Evolutionary conservation across 2,888 invertebrate species (phyloP), one percentile per base, ranked within the genome.

Genomic region (Rhynchonema sp.): DNA sequence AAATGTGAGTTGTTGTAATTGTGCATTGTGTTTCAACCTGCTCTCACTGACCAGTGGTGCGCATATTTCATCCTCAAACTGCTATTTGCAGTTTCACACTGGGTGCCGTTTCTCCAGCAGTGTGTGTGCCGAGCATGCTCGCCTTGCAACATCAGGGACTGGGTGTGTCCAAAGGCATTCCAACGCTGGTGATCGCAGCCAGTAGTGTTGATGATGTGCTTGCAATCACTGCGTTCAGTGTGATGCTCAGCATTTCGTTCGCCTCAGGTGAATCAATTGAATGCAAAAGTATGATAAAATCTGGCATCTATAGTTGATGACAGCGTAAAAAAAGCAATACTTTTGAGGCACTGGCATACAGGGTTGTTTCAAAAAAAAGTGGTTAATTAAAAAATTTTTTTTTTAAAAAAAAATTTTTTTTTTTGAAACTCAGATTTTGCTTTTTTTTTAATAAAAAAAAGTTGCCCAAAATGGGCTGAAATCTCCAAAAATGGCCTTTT

Each of bases 61-160:
- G 20, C 9, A 38, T 38, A 23, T 22, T 22, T 22, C 52, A 23
- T 9, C 23, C 13, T 52, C 9, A 6, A 23, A 6, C 23, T 17
- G 20, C 13, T 17, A 9, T 20, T 13, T n/a, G 17, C 56, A 82
- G 82, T 17, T 82, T 85, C 46, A 82, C 88, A 62, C 77, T 90
- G 62, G 87, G 89, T 0, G 94, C 92, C 0, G 92, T 96, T 1
- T 89, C 91, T 0, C 94, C 94, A 0, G 94, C 94, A 1, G 92
- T 96, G n/a, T 85, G 94, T 17, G 92, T 96, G 25, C 91, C 94
- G 0, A 87, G 88, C 66, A 80, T 96, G 63, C 84, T 94, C 28
- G 49, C 49, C 3, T 49, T 49, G 20, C 3, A 58, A 26, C 82
- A 82, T 61, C 85, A 85, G 72, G 88, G 87, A 2, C 89, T 88